A percentile compares a stretch with the other conserved stretches of the same genome.
phyloP scores from a whole-genome alignment of 2,888 invertebrate species.

The Abrostola tripartita region DNA sequence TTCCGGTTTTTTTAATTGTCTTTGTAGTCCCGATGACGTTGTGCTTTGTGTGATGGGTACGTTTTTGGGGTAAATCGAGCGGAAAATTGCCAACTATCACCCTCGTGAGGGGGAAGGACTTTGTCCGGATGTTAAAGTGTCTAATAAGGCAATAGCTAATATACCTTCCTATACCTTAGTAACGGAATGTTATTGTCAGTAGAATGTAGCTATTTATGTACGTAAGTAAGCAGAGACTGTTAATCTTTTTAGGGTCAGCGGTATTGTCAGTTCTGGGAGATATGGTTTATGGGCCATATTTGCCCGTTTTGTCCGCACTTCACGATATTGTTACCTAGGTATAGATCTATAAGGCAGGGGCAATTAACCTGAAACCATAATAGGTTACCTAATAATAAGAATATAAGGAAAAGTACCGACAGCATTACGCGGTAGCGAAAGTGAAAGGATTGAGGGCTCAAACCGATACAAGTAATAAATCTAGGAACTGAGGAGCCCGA shows the following conservation, averaged over 20 bases:
- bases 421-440: neutral
- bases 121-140: constrained; percentile 35
- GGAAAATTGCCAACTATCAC: constrained; percentile 83
- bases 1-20: constrained; percentile 77
- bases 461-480: neutral
- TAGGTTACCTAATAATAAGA: too few relatives aligned
- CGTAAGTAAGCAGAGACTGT: too few relatives aligned
- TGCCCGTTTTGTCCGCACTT: too few relatives aligned
- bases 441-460: neutral
- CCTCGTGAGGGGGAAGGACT: constrained; percentile 58
- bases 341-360: too few relatives aligned
- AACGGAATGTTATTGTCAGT: too few relatives aligned
- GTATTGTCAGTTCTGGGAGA: too few relatives aligned
- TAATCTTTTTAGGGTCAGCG: too few relatives aligned
- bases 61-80: constrained; percentile 84
- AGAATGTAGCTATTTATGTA: too few relatives aligned
- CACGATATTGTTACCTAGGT: too few relatives aligned
- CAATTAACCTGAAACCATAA: too few relatives aligned
- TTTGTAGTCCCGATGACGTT: constrained; percentile 75
- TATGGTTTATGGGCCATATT: too few relatives aligned
- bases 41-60: constrained; percentile 70
- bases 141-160: constrained; percentile 20
- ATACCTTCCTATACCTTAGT: neutral
- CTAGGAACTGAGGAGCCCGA: neutral
- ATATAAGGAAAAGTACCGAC: too few relatives aligned